Evolutionary conservation across 2,888 invertebrate genomes (phyloP).

Genomic region (Apotomis betuletana): DNA sequence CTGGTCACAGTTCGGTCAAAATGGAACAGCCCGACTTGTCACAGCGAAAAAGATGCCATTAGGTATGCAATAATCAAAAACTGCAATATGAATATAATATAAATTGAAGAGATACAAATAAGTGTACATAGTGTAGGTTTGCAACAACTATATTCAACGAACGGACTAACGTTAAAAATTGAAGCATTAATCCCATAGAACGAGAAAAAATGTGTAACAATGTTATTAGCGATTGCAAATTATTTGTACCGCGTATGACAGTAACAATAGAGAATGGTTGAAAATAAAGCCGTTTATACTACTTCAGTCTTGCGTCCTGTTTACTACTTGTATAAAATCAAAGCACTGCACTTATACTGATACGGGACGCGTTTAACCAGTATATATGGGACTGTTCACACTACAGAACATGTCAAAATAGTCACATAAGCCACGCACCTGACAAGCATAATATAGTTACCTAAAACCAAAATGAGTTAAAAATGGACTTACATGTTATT

Average conservation of each 20-base stretch:
- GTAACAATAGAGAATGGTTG: slow-evolving; percentile 3
- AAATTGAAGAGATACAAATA: slow-evolving; percentile 14
- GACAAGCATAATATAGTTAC: background rate
- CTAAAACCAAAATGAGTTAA: background rate
- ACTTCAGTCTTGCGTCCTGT: slow-evolving; percentile 39
- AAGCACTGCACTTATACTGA: slow-evolving; percentile 4
- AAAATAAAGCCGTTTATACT: slow-evolving; percentile 28
- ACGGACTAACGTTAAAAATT: background rate
- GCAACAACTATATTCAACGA: slow-evolving; percentile 3
- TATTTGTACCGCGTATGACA: background rate
- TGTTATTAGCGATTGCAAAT: background rate
- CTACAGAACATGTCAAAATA: background rate
- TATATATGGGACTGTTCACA: background rate
- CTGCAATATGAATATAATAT: background rate
- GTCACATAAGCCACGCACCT: background rate
- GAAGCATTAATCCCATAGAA: background rate
- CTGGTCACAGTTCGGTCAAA: background rate
- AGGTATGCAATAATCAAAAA: slow-evolving; percentile 13
- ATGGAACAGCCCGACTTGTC: background rate
- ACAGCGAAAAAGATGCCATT: slow-evolving; percentile 2
- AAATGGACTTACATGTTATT: no score
- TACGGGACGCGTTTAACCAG: background rate
- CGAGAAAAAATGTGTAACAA: background rate
- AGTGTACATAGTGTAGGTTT: slow-evolving; percentile 1
- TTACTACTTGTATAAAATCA: slow-evolving; percentile 23